These are phyloP conservation scores for Chaitophorus viminalis DNA, from an alignment of 2,888 invertebrate genomes.

Conservation along the genomic window DNA sequence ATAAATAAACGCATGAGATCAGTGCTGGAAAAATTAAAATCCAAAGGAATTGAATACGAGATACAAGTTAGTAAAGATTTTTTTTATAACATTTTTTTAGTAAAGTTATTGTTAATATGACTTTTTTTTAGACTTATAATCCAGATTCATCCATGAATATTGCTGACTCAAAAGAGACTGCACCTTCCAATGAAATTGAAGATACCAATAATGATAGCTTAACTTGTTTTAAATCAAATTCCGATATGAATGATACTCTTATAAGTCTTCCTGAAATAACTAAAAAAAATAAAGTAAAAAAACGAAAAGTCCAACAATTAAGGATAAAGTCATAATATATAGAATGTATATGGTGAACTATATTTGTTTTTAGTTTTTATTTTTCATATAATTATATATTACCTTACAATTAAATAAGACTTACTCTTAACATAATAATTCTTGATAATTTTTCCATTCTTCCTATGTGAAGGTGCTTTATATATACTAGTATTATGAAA, in stretches of 20 bases:
- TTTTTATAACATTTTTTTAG: no score
- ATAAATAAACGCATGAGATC: conserved; percentile 67
- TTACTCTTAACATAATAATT: background rate
- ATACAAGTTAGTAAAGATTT: conserved; percentile 64
- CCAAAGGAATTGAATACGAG: conserved; percentile 66
- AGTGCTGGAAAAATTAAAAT: conserved; percentile 66
- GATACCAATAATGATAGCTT: background rate
- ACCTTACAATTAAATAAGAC: background rate
- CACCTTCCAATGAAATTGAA: background rate
- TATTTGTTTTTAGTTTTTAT: conserved; percentile 14
- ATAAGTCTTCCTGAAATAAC: background rate
- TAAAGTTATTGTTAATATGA: background rate
- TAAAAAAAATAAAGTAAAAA: background rate
- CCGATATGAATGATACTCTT: background rate
- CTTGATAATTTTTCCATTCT: background rate
- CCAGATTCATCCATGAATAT: background rate
- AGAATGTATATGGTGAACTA: background rate
- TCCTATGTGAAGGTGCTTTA: background rate
- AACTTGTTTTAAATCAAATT: background rate
- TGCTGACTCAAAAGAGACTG: background rate
- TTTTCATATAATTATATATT: conserved; percentile 13
- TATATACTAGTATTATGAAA: background rate
- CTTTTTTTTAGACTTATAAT: background rate
- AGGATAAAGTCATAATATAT: background rate
- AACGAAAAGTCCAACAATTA: background rate